phyloP scores from a whole-genome alignment of 2,888 invertebrate species.

The Exocentrus adspersus region DNA sequence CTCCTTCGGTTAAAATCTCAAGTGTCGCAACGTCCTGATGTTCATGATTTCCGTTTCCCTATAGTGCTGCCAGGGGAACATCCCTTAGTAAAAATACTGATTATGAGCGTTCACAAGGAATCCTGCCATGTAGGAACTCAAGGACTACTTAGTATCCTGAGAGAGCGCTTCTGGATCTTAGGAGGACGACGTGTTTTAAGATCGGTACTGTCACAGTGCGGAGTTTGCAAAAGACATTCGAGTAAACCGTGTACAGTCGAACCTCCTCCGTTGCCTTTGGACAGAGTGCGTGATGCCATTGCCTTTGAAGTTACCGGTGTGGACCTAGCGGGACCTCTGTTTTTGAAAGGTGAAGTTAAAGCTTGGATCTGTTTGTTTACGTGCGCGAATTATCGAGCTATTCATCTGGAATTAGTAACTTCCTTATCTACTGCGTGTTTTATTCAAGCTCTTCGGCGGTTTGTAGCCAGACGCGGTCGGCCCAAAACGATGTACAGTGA shows the following conservation, averaged over 20 bases:
- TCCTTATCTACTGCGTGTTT: neutral
- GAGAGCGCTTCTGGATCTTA: no score
- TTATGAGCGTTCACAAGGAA: neutral
- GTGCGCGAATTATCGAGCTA: neutral
- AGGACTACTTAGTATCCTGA: no score
- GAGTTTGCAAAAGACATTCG: neutral
- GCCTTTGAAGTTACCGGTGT: no score
- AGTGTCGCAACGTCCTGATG: neutral
- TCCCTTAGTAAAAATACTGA: neutral
- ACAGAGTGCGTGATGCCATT: no score
- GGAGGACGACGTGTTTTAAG: no score
- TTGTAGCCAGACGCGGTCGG: neutral
- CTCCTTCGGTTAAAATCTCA: neutral
- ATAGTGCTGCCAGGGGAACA: conserved; percentile 7
- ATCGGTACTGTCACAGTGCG: neutral
- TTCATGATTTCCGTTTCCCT: conserved; percentile 3
- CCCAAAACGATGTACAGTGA: neutral
- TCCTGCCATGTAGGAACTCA: no score
- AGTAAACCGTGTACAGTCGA: neutral
- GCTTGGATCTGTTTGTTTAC: neutral
- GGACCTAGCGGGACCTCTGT: no score
- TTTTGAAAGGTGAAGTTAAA: neutral
- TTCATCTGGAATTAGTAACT: neutral
- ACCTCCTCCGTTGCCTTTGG: neutral
- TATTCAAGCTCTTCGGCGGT: neutral